phyloP scores from a whole-genome alignment of 2,797 vertebrate genomes.

The Melanotaenia pygmaea region DNA sequence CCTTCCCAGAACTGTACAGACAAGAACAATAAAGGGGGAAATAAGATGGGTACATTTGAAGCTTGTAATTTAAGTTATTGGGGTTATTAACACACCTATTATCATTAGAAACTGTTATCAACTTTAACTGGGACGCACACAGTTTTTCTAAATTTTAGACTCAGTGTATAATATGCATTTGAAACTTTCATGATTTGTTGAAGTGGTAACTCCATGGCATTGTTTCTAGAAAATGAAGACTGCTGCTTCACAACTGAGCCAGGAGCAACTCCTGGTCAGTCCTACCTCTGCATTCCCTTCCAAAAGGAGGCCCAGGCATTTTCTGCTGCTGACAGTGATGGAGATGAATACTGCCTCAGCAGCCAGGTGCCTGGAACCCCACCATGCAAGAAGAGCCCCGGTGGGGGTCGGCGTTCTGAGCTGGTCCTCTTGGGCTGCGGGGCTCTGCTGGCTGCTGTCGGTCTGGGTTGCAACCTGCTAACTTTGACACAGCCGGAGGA shows the following conservation, averaged over 20 bases:
- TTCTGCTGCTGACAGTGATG: constrained; percentile 79
- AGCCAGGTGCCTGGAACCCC: constrained; percentile 86
- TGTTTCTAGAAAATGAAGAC: constrained; percentile 90
- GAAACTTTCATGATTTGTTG: background rate
- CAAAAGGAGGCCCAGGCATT: constrained; percentile 84
- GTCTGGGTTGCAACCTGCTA: constrained; percentile 90
- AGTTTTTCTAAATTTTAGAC: no score
- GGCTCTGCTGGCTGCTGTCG: constrained; percentile 91
- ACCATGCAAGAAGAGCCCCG: constrained; percentile 87
- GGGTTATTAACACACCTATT: no score
- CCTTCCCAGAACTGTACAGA: no score
- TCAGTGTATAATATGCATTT: background rate
- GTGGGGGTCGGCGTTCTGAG: constrained; percentile 88
- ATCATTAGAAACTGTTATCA: no score
- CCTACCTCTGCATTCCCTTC: constrained; percentile 97
- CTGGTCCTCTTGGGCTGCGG: constrained; percentile 92
- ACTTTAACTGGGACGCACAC: no score
- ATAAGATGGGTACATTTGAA: no score
- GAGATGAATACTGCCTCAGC: constrained; percentile 83
- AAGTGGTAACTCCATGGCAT: background rate
- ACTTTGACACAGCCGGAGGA: constrained; percentile 87
- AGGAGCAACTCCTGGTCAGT: constrained; percentile 85
- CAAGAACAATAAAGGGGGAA: no score
- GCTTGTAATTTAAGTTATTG: no score
- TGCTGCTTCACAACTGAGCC: constrained; percentile 84